Evolutionary conservation across 2,113 vertebrate genomes (phyloP).

Genomic region (Megaceryle maxima): DNA sequence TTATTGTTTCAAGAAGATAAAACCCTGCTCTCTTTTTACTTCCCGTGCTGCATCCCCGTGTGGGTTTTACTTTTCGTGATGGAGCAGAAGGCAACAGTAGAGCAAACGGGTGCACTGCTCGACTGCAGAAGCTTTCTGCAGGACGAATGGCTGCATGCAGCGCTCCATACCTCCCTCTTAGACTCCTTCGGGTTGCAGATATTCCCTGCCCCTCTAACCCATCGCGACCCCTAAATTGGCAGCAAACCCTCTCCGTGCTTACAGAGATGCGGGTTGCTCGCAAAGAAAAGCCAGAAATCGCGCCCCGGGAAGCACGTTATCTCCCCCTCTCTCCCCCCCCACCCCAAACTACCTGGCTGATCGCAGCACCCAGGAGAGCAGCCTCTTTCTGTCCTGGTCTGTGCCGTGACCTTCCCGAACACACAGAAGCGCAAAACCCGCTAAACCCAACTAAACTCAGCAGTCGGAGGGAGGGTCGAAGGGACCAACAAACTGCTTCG

Average conservation of each 20-base stretch:
- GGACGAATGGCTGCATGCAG: constrained; percentile 5
- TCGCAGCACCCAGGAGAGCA: not conserved
- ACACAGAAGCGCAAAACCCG: not conserved
- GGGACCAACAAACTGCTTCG: not conserved
- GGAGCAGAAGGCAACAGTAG: not conserved
- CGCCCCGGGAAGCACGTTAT: not conserved
- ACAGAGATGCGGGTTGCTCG: not conserved
- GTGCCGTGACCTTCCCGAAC: constrained; percentile 34
- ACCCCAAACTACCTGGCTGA: not conserved
- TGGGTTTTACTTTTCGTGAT: not conserved
- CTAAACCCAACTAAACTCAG: not conserved
- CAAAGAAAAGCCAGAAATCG: not conserved
- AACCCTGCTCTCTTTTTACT: not conserved
- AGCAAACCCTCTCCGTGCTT: not conserved
- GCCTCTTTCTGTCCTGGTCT: not conserved
- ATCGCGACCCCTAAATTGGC: not conserved
- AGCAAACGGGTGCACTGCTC: not conserved
- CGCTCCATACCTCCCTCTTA: not conserved
- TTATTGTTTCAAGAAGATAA: not conserved
- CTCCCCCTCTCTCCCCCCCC: too few relatives aligned
- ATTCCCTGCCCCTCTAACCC: not conserved
- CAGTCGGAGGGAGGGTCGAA: not conserved
- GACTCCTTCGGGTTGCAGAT: not conserved
- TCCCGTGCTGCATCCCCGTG: not conserved
- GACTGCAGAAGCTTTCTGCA: constrained; percentile 42